Evolutionary conservation across 2,888 invertebrate genomes (phyloP), one percentile per base, ranked within the genome.

Genomic region (Petrolisthes cinctipes): DNA sequence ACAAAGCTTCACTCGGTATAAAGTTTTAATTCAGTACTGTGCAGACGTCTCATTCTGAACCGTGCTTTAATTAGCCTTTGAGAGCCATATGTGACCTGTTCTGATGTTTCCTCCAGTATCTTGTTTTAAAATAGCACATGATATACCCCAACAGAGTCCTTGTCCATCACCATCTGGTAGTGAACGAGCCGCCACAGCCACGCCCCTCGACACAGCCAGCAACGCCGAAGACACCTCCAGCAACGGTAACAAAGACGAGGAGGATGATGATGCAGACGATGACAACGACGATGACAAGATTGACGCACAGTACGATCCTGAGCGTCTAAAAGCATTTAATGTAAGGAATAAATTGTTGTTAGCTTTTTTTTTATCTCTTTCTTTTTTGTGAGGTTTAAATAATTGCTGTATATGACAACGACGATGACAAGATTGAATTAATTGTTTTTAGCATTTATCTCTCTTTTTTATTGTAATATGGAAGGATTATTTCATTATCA

Each of bases 271-370:
- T 66, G 91, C 91, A 37, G 92, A 91, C 37, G 92, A 92, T 57
- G 91, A 91, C 71, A 91, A 91, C 81, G 91, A 91, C 54, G 92
- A 92, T 89, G 93, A 93, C 89, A 93, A 93, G 83, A 93, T 93
- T 85, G 93, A 93, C 81, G 93, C 93, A 68, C 93, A 93, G 88
- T 92, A 93, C 86, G 93, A 94, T 89, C 93, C 93, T 0, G 94
- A 94, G 89, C 91, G 93, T 89, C 92, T 94, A 9, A 94, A 94
- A 91, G 93, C 94, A n/a, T 94, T 94, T 90, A 94, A 94, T 91
- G 93, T 93, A 92, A 92, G 93, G 89, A 23, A 20, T 0, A 37
- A 37, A 37, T 37, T 37, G 37, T 37, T n/a, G 11, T 76, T 51
- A 37, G 11, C 79, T 51, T 54, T 20, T 51, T 54, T 20, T 76